Evolutionary conservation across 2,888 invertebrate species (phyloP).

Genomic region (Cylloceria caligata): DNA sequence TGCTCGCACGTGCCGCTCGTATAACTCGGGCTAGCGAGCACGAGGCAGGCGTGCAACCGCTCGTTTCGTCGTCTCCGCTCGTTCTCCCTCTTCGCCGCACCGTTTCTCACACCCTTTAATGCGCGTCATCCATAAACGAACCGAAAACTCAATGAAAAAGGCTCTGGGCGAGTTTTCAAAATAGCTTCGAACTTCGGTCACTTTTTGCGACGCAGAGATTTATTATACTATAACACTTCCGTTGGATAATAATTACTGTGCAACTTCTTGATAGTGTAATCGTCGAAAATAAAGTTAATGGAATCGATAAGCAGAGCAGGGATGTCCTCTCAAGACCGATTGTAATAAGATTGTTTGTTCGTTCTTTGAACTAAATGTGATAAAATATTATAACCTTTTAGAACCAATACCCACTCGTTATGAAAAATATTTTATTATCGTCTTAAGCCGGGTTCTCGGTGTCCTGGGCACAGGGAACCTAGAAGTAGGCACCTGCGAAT

Average conservation of each 20-base stretch:
- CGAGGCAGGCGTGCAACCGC: conserved; percentile 5
- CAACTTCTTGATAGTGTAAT: not conserved
- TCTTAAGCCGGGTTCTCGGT: too few relatives aligned
- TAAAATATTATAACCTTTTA: too few relatives aligned
- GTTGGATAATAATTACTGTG: not conserved
- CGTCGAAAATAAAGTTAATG: too few relatives aligned
- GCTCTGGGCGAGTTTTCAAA: not conserved
- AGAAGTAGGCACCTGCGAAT: too few relatives aligned
- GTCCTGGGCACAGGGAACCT: too few relatives aligned
- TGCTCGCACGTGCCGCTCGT: conserved; percentile 77
- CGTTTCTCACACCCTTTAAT: conserved; percentile 35
- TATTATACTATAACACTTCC: not conserved
- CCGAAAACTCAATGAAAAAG: not conserved
- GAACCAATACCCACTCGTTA: too few relatives aligned
- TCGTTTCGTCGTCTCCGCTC: conserved; percentile 24
- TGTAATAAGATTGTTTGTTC: too few relatives aligned
- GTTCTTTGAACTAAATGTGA: too few relatives aligned
- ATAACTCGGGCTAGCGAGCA: conserved; percentile 24
- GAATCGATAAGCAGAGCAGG: too few relatives aligned
- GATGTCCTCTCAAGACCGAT: too few relatives aligned
- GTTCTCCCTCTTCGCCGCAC: conserved; percentile 38
- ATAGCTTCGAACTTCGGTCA: conserved; percentile 7
- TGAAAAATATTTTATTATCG: too few relatives aligned
- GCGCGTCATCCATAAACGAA: conserved; percentile 31
- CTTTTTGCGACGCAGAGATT: not conserved